A percentile compares a stretch with the other conserved stretches of the same genome.
phyloP scores from a whole-genome alignment of 35 echinoderm and acorn worm genomes.

The Apostichopus parvimensis region DNA sequence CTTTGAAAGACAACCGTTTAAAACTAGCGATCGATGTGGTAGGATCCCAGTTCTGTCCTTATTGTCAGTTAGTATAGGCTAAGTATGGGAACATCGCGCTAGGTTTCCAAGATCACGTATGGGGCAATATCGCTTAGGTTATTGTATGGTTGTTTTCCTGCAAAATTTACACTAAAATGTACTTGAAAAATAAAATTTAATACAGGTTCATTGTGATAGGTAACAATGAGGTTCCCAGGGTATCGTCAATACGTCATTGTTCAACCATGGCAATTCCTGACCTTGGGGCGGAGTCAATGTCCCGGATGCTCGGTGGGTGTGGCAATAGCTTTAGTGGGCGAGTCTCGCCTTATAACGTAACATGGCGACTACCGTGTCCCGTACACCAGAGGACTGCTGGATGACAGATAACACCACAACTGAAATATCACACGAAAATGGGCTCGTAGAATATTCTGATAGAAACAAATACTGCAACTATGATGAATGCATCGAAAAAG shows the following conservation, averaged over 20 bases:
- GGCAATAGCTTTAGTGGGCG: conserved; percentile 33
- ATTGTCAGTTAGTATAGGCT: too few relatives aligned
- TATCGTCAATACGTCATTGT: neutral
- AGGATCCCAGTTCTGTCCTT: too few relatives aligned
- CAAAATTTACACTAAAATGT: too few relatives aligned
- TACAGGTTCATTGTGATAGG: too few relatives aligned
- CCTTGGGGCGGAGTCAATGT: conserved; percentile 44
- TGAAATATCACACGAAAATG: conserved; percentile 8
- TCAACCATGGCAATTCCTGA: conserved; percentile 21
- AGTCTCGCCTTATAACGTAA: conserved; percentile 26
- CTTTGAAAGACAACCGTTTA: too few relatives aligned
- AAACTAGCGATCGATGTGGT: too few relatives aligned
- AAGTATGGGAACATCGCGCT: too few relatives aligned
- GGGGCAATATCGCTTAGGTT: too few relatives aligned
- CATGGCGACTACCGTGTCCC: conserved; percentile 43
- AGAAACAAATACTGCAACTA: conserved; percentile 35
- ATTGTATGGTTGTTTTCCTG: too few relatives aligned
- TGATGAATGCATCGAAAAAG: conserved; percentile 22
- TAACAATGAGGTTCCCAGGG: neutral
- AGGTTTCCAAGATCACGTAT: too few relatives aligned
- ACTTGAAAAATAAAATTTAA: too few relatives aligned
- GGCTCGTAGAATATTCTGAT: conserved; percentile 8
- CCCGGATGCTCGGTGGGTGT: conserved; percentile 47
- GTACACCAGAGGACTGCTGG: conserved; percentile 25
- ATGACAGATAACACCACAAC: neutral